Base-by-base conservation (phyloP, 2,888 invertebrate genomes). In the Melinopterus prodromus region DNA sequence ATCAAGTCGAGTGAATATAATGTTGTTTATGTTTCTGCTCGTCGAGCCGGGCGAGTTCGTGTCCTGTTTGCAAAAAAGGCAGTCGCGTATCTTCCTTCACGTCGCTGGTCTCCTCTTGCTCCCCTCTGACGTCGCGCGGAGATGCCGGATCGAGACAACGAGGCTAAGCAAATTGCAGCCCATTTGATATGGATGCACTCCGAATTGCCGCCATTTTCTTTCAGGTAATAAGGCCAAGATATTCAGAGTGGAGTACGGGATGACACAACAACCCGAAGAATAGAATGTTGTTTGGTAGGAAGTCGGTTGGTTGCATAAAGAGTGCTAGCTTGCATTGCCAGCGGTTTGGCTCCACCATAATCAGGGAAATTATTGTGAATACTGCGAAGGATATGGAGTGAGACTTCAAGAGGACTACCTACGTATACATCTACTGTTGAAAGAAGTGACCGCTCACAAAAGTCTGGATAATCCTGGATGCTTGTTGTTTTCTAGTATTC, bases 1-100 rank as follows among this genome's bases (percentile, higher is more conserved):
- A 74, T 74, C 74, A 74, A 74, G 36, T 74, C 74, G 74, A 74
- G 36, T 74, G 74, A 74, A 74, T 74, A 74, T 74, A 74, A 74
- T 74, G 74, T 74, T 74, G 74, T 74, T 74, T 74, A 74, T 74
- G 74, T 74, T 74, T 74, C 74, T 74, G 74, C 74, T 37, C 35
- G 74, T 6, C 36, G 37, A 74, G 74, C 37, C 74, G 35, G 53
- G 37, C 74, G 74, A 74, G 35, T 36, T 74, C 74, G 74, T 74
- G 74, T 37, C 74, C 36, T 36, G 74, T 74, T 74, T 74, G 74
- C 74, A 74, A 74, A 74, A 74, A 74, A 74, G 74, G 26, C n/a
- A 36, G 15, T 35, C 26, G 35, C 74, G 74, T n/a, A 35, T 37
- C 72, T 26, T 37, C 74, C 35, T 74, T 5, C 26, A n/a, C 74